A percentile compares a stretch with the other conserved stretches of the same genome.
These are phyloP conservation scores for Odobenus rosmarus DNA, from an alignment of 2,113 vertebrate genomes.

Conservation along the genomic window DNA sequence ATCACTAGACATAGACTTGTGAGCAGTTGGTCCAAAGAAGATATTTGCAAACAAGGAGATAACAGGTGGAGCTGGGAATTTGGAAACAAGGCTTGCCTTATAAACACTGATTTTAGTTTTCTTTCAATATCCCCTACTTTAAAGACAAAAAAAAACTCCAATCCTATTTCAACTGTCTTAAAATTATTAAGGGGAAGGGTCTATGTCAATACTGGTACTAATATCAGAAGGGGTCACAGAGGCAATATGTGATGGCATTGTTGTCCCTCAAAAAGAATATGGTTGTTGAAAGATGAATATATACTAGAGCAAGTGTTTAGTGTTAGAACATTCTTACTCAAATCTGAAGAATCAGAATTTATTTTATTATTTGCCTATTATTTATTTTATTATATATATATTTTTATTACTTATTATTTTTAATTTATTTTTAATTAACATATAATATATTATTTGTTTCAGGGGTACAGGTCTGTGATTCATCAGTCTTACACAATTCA, in stretches of 20 bases:
- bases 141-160: background rate
- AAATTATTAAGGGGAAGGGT: background rate
- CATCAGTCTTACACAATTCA: too few relatives aligned
- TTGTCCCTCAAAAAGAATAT: background rate
- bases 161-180: background rate
- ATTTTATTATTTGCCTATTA: background rate
- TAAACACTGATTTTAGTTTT: background rate
- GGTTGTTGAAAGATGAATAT: background rate
- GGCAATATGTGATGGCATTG: rapidly evolving
- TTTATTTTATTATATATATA: background rate
- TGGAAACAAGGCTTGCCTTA: background rate
- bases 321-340: background rate
- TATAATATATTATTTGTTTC: too few relatives aligned
- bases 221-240: background rate
- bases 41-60: background rate
- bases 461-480: too few relatives aligned
- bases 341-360: background rate
- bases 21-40: background rate
- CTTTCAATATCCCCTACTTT: background rate
- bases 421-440: too few relatives aligned
- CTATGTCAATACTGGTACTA: background rate
- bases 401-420: background rate
- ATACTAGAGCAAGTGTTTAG: background rate
- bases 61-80: background rate
- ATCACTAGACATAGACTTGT: too few relatives aligned